phyloP scores from a whole-genome alignment of 92 coral and sea anemone genomes.

The Bergia puertoricense region DNA sequence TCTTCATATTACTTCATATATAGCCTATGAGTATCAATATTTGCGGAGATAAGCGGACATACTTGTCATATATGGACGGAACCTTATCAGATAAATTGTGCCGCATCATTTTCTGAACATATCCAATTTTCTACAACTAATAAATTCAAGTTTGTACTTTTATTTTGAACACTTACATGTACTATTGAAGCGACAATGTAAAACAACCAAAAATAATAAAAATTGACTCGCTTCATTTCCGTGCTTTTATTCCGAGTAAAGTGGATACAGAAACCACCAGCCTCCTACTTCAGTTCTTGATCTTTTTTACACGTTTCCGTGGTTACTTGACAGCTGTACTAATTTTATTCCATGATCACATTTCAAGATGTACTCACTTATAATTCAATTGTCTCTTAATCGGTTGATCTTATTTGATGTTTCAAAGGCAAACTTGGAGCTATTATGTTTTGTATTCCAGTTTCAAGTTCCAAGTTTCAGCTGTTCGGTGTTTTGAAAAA shows the following conservation, averaged over 20 bases:
- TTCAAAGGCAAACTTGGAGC: not conserved
- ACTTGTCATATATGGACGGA: not conserved
- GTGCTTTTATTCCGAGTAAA: not conserved
- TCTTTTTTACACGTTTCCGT: not conserved
- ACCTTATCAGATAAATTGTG: constrained; percentile 13
- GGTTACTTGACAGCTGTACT: not conserved
- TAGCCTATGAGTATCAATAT: constrained; percentile 14
- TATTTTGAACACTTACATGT: not conserved
- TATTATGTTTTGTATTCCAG: not conserved
- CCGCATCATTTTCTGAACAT: not conserved
- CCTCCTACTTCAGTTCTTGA: not conserved
- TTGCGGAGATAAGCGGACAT: constrained; percentile 18
- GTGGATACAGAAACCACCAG: not conserved
- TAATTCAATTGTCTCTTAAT: not conserved
- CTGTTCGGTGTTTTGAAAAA: not conserved
- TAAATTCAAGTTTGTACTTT: not conserved
- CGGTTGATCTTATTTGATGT: not conserved
- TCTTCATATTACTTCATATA: constrained; percentile 19
- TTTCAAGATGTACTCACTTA: not conserved
- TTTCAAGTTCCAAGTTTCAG: not conserved
- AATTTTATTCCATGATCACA: not conserved
- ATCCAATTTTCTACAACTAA: not conserved
- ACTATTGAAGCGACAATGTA: not conserved
- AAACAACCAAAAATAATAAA: not conserved
- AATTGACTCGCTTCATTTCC: not conserved